A percentile compares a stretch with the other conserved stretches of the same genome.
Conservation (phyloP, 2,797 vertebrate species). For the Coregonus suidteri region DNA sequence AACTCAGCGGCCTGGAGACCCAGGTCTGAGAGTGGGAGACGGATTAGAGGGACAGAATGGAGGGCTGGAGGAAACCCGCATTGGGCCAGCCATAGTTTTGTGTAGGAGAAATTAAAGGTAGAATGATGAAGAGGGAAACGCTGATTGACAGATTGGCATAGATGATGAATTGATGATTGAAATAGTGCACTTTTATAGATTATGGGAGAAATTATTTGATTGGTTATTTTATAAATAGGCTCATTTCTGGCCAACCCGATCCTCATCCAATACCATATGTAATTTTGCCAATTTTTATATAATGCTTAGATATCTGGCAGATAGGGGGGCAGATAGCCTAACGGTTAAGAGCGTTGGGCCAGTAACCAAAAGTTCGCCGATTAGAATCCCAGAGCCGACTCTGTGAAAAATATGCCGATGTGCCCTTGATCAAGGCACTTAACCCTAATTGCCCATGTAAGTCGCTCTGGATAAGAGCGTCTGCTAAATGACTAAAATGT, state of each 20-base stretch:
- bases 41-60: slow-evolving; percentile 1
- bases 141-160: slow-evolving; percentile 1
- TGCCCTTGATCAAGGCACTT: too few relatives aligned
- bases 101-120: slow-evolving; percentile 2
- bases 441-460: too few relatives aligned
- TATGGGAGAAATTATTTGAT: slow-evolving; percentile 47
- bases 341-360: too few relatives aligned
- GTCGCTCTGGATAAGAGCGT: too few relatives aligned
- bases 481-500: too few relatives aligned
- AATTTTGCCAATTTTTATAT: slow-evolving; percentile 69
- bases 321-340: too few relatives aligned
- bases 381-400: too few relatives aligned
- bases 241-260: slow-evolving; percentile 27
- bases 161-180: slow-evolving; percentile 20
- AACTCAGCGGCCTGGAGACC: slow-evolving; percentile 84
- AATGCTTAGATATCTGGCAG: slow-evolving; percentile 42
- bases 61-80: slow-evolving; percentile 9
- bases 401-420: too few relatives aligned
- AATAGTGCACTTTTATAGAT: slow-evolving; percentile 69
- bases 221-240: slow-evolving; percentile 27
- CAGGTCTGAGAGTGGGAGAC: slow-evolving; percentile 70
- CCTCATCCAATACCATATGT: slow-evolving; percentile 47
- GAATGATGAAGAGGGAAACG: not conserved
- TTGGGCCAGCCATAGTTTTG: not conserved
- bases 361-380: too few relatives aligned